Base-by-base conservation (phyloP, 1,140 invertebrate genomes). In the Protaetia brevitarsis region DNA sequence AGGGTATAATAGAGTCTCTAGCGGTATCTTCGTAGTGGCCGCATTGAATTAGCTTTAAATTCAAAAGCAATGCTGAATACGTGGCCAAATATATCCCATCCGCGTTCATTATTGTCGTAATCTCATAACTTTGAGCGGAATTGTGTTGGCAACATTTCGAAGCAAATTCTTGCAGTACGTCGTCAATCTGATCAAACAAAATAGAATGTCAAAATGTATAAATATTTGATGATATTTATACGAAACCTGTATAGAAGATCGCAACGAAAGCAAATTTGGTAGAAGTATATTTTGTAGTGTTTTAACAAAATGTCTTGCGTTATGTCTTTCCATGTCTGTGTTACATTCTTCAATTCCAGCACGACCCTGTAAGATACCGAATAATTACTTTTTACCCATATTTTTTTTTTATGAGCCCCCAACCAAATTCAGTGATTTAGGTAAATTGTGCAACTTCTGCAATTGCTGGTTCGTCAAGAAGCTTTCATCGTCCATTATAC, bases 61-160 rank as follows among this genome's bases (percentile, higher is more conserved):
- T 95, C 0, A 97, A 80, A 30, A 93, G 78, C 16, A 97, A 79
- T 1, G 91, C 89, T 1, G 91, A 87, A 74, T 95, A 95, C 0
- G 92, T 93, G 1, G 94, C 91, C 60, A 96, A 81, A 78, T 97
- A 97, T 57, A 97, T 92, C 57, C 94, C 94, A 82, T 97, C 95
- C 19, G 94, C 94, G 79, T 97, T 97, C 81, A 96, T 91, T 45
- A 96, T 94, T 21, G 91, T 92, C 2, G 88, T 80, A 3, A 81
- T 82, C 41, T 81, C 81, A 66, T 85, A 82, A 65, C 83, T 80
- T 79, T 85, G 78, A 51, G 81, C 82, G 60, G 80, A 81, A 74
- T 86, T 87, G 86, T 94, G 90, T 82, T 95, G 87, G 79, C 94
- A 96, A 74, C 95, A 95, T 66, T 91, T 88, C 0, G 94, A 96